A percentile compares a stretch with the other conserved stretches of the same genome.
Conservation (phyloP, 2,888 invertebrate species). For the Pyralis farinalis region DNA sequence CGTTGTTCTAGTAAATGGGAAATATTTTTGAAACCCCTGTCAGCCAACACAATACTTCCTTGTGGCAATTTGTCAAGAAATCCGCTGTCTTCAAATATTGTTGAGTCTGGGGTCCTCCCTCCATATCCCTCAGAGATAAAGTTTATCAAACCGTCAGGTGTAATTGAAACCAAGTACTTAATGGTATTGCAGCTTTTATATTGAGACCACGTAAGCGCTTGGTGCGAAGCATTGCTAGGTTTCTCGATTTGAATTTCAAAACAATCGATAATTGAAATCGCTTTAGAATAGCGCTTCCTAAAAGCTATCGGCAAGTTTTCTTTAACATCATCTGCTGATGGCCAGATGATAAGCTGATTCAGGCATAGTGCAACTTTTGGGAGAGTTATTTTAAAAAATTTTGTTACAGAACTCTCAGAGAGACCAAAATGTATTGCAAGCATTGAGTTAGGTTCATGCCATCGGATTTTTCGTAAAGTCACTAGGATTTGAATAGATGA, state of each 20-base stretch:
- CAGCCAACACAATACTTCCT: conserved; percentile 13
- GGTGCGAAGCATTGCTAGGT: conserved; percentile 27
- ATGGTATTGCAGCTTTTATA: conserved; percentile 34
- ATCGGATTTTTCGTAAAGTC: too few species aligned
- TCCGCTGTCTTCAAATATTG: conserved; percentile 17
- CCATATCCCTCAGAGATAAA: conserved; percentile 39
- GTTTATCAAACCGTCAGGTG: conserved; percentile 36
- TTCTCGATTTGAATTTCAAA: conserved; percentile 34
- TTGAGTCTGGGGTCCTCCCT: conserved; percentile 20
- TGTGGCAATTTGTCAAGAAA: conserved; percentile 11
- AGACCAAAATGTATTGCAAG: too few species aligned
- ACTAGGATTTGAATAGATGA: too few species aligned
- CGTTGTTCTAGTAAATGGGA: conserved; percentile 10
- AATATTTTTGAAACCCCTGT: conserved; percentile 22
- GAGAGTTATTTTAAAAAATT: too few species aligned
- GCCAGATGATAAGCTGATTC: neutral
- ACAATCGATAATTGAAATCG: conserved; percentile 17
- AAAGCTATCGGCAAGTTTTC: neutral
- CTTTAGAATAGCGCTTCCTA: neutral
- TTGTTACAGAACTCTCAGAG: too few species aligned
- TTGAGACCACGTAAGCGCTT: conserved; percentile 31
- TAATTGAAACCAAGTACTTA: conserved; percentile 32
- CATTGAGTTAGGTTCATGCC: too few species aligned
- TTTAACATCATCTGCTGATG: neutral
- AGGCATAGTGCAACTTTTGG: too few species aligned